Percentiles rank a stretch among this genome's conserved stretches.
Conservation (phyloP, 2,888 invertebrate genomes). For the Spisula solida region DNA sequence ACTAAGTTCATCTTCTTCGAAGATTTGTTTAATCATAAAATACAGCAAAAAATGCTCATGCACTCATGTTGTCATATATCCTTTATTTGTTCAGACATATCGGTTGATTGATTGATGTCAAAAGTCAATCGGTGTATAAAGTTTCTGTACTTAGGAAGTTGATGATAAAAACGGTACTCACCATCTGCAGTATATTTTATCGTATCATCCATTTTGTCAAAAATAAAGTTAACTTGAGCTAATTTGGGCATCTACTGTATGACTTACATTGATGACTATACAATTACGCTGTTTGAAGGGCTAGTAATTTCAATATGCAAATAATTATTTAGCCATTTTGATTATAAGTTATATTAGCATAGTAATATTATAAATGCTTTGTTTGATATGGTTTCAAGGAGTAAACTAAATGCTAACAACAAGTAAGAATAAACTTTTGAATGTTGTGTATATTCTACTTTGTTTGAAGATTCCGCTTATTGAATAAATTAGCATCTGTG, state of each 20-base stretch:
- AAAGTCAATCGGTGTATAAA: too few relatives aligned
- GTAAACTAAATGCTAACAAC: conserved; percentile 22
- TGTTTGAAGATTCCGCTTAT: neutral
- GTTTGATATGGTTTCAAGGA: conserved; percentile 31
- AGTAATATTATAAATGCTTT: conserved; percentile 15
- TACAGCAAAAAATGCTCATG: too few relatives aligned
- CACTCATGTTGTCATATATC: too few relatives aligned
- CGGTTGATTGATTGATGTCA: too few relatives aligned
- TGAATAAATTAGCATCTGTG: conserved; percentile 30
- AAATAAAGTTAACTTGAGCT: neutral
- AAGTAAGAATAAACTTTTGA: conserved; percentile 19
- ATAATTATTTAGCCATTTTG: conserved; percentile 9
- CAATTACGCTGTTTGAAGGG: neutral
- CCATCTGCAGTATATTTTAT: neutral
- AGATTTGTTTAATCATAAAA: too few relatives aligned
- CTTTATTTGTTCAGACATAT: too few relatives aligned
- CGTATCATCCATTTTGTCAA: neutral
- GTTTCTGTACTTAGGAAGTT: neutral
- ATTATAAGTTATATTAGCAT: conserved; percentile 10
- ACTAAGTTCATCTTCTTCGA: too few relatives aligned
- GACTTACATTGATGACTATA: neutral
- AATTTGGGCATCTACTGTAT: neutral
- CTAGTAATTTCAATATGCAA: neutral
- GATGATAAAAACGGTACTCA: neutral
- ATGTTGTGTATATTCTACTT: conserved; percentile 8